These are phyloP conservation scores for Petrolisthes manimaculis DNA, from an alignment of 2,888 invertebrate genomes.

Conservation along the genomic window DNA sequence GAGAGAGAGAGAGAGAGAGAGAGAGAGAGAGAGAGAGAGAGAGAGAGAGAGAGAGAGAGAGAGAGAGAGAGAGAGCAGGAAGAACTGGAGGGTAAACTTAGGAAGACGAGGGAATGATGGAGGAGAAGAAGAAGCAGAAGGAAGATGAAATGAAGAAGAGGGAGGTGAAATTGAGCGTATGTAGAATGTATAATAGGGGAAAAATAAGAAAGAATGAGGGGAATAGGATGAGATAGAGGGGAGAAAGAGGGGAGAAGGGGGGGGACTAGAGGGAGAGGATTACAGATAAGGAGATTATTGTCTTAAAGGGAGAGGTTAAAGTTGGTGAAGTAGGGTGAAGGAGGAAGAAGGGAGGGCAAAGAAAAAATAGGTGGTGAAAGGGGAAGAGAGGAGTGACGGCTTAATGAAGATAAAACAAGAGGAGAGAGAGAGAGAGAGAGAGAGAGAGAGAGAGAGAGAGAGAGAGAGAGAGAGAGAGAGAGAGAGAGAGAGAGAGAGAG, in stretches of 20 bases:
- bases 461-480: not conserved
- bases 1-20: too few species aligned
- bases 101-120: not conserved
- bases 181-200: not conserved
- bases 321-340: not conserved
- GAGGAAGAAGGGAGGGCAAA: not conserved
- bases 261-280: not conserved
- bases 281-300: not conserved
- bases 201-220: not conserved
- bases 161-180: not conserved
- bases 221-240: not conserved
- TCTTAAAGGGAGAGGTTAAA: not conserved
- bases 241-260: not conserved
- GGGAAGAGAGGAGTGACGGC: not conserved
- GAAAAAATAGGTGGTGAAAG: not conserved
- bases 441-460: not conserved
- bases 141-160: not conserved
- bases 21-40: too few species aligned
- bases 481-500: not conserved
- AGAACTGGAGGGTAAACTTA: not conserved
- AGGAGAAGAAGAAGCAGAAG: not conserved
- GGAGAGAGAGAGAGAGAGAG: not conserved
- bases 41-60: constrained; percentile 18
- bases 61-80: not conserved
- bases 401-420: too few species aligned